Conservation (phyloP, 1,140 invertebrate genomes). For the Sinonovacula constricta region DNA sequence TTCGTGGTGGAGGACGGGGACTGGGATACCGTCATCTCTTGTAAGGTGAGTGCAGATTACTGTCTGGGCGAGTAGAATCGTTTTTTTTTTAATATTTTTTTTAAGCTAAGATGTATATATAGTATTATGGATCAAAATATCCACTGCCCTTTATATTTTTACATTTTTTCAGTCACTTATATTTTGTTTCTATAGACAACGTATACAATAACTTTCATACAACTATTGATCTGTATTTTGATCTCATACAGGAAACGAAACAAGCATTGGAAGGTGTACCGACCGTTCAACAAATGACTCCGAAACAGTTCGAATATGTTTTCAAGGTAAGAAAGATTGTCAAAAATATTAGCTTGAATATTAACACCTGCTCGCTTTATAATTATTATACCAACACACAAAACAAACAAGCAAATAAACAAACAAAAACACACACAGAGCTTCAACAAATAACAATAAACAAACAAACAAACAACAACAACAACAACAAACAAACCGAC, state of each 20-base stretch:
- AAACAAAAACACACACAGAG: too few species aligned
- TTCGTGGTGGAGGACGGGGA: conserved; percentile 78
- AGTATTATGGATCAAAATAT: not conserved
- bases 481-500: too few species aligned
- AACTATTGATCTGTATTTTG: not conserved
- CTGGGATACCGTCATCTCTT: conserved; percentile 70
- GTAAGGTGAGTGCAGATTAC: conserved; percentile 61
- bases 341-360: too few species aligned
- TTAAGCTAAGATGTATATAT: too few species aligned
- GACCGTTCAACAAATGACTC: conserved; percentile 66
- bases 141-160: not conserved
- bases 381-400: too few species aligned
- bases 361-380: too few species aligned
- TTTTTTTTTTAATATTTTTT: too few species aligned
- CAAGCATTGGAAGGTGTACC: conserved; percentile 73
- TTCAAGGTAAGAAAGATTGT: conserved; percentile 63
- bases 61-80: too few species aligned
- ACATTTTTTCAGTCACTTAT: not conserved
- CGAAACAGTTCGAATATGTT: conserved; percentile 76
- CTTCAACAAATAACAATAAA: too few species aligned
- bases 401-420: too few species aligned
- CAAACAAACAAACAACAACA: too few species aligned
- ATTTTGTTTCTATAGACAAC: not conserved
- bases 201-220: not conserved
- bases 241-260: conserved; percentile 64